Base-by-base conservation (phyloP, 2,113 vertebrate genomes). In the Apaloderma vittatum region DNA sequence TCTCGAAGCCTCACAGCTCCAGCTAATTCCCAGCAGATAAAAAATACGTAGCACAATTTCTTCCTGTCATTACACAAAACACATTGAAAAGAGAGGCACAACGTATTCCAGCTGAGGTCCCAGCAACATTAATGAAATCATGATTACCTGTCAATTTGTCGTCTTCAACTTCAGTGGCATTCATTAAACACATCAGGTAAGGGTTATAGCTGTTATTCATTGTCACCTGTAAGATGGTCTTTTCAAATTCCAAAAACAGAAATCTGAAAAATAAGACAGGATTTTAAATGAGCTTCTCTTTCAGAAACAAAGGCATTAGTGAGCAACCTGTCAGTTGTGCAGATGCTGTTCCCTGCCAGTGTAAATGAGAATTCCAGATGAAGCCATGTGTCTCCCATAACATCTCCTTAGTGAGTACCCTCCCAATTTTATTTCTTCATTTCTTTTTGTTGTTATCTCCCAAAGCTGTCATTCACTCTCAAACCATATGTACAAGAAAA, bases 141-240 rank as follows among this genome's bases (percentile, higher is more conserved):
- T 27, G 54, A 74, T 97, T 97, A 98, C 98, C 98, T 98, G 95
- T 81, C 76, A 97, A 82, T 67, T 97, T 92, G 15, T 55, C 92
- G 11, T 95, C 96, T 87, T 97, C 93, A 77, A 10, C 63, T 81
- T 94, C 87, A 21, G 52, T 95, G 29, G 95, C 27, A 32, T 98
- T 98, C 94, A 97, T 98, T 95, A 98, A 88, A 89, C 98, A 98
- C 45, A 58, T 89, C 97, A 98, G 85, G 91, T 98, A 98, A 48
- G 97, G 96, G 91, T 68, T 74, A 55, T 97, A 98, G 84, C 95
- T 98, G 94, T 90, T 97, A 84, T 96, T 90, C 1, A 51, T 75
- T 89, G 97, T 97, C 73, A 97, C 67, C 80, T 97, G 94, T 90
- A 98, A 93, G 90, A 98, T 40, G 63, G 88, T 86, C 32, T 97